Conservation (phyloP, 1,140 invertebrate species). For the Cydia fagiglandana region DNA sequence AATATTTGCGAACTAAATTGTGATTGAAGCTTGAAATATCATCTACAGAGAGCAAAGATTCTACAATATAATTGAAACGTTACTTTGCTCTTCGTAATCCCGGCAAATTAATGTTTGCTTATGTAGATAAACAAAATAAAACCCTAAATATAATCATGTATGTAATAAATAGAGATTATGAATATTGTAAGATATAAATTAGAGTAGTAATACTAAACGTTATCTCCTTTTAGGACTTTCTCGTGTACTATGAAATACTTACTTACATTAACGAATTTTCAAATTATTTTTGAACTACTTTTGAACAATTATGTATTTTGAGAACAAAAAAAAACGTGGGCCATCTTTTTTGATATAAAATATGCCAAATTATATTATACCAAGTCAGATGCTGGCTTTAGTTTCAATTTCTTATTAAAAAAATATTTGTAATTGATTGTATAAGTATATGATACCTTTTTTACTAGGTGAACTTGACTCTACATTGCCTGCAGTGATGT, state of each 20-base stretch:
- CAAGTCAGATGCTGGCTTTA: conserved; percentile 31
- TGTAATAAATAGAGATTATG: conserved; percentile 65
- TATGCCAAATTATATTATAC: conserved; percentile 52
- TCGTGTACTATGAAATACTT: conserved; percentile 52
- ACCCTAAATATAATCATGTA: conserved; percentile 56
- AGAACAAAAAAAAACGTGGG: conserved; percentile 43
- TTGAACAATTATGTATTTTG: conserved; percentile 50
- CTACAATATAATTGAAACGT: conserved; percentile 22
- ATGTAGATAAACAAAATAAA: conserved; percentile 63
- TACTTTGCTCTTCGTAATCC: conserved; percentile 29
- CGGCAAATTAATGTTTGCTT: conserved; percentile 46
- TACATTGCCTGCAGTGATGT: conserved; percentile 35
- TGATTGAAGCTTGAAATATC: conserved; percentile 29
- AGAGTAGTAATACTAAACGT: conserved; percentile 49
- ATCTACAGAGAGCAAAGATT: conserved; percentile 24
- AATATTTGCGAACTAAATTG: conserved; percentile 26
- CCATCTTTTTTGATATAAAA: conserved; percentile 51
- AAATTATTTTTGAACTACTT: conserved; percentile 53
- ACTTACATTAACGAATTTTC: conserved; percentile 53
- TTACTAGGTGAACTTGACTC: conserved; percentile 27
- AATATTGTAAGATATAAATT: conserved; percentile 60
- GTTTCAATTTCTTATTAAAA: conserved; percentile 28
- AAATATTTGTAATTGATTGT: conserved; percentile 28
- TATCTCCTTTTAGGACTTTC: conserved; percentile 61
- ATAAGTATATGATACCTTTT: conserved; percentile 28